Conservation (phyloP, 64 coral and sea anemone genomes). For the Porites australiensis region DNA sequence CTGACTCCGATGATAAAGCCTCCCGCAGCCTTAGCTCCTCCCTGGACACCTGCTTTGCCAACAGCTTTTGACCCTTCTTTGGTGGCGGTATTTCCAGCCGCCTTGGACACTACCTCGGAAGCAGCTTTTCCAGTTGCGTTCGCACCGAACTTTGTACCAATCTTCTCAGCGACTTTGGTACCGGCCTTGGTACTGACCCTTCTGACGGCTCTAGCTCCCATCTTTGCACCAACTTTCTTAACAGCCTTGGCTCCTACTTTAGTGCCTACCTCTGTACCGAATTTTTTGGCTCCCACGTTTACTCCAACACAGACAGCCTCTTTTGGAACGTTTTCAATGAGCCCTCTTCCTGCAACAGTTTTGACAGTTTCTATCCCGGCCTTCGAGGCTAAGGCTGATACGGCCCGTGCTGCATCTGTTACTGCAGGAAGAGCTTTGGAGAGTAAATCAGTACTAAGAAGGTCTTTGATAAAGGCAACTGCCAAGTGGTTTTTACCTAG, state of each 20-base stretch:
- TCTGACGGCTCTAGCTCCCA: background rate
- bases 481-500: slow-evolving; percentile 6
- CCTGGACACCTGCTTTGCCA: background rate
- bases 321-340: background rate
- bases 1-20: background rate
- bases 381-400: background rate
- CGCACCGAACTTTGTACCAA: background rate
- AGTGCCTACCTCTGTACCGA: background rate
- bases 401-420: background rate
- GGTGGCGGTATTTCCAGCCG: background rate
- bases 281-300: background rate
- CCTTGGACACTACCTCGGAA: background rate
- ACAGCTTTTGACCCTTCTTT: slow-evolving; percentile 8
- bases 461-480: background rate
- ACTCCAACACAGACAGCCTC: background rate
- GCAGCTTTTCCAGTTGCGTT: background rate
- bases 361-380: background rate
- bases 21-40: background rate
- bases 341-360: background rate
- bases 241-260: background rate
- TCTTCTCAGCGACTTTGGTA: background rate
- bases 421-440: background rate
- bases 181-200: background rate
- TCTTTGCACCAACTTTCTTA: too few relatives aligned
- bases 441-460: background rate